Evolutionary conservation across 2,113 vertebrate genomes (phyloP), one percentile per base, ranked within the genome.

Genomic region (Bombycilla garrulus): DNA sequence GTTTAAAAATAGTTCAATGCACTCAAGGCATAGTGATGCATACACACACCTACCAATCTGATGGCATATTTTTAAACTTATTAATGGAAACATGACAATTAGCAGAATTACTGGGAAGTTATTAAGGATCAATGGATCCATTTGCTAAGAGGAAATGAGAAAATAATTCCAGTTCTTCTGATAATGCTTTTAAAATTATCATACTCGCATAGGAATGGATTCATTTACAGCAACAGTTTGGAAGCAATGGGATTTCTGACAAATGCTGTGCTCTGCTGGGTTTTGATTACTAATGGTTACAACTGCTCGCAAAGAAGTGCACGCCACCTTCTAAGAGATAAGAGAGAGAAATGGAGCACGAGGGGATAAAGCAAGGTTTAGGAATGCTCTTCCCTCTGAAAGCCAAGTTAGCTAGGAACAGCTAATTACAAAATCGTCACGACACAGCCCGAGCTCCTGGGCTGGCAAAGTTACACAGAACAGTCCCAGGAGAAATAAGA

Each of bases 41-140:
- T 16, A 36, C 71, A 58, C 54, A 56, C 29, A 85, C 38, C 78
- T 40, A 45, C 53, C 44, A 65, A 62, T 10, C 51, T 18, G 44
- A 74, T 21, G 33, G 54, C 21, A 13, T 23, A 3, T 36, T 80
- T 85, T 86, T 72, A 33, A 91, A 57, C 45, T 89, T 70, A 77
- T 87, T 92, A 74, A 54, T 13, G 42, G 66, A 76, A 89, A 50
- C 26, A 82, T 13, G 24, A 58, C 54, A 95, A 77, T 80, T 94
- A 82, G 54, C 35, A 82, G 38, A 86, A 72, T 50, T 86, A 66
- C 16, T 73, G 58, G 17, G 38, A 92, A 61, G 42, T 64, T 77
- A 87, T 91, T 85, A 87, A 92, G 69, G 61, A 95, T 86, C 81
- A 88, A 74, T 72, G 45, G n/a, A 95, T 79, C 53, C 45, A 85